Base-by-base conservation (phyloP, 1,140 invertebrate genomes). In the Berghia stephanieae region DNA sequence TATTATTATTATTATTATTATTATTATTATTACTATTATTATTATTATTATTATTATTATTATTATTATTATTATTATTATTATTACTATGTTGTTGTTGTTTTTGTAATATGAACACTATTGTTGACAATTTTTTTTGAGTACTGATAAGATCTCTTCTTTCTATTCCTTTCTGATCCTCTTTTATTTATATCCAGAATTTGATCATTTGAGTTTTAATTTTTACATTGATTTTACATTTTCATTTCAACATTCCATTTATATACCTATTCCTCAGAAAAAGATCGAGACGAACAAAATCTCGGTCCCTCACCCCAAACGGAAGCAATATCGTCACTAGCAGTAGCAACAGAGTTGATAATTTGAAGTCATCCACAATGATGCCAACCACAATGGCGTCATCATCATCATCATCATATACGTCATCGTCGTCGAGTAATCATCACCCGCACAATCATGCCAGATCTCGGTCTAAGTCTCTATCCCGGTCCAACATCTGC, bases 261-360 rank as follows among this genome's bases (percentile, higher is more conserved):
- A 71, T 10, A 6, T 4, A n/a, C 0, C 27, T 4, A 38, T 71
- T 42, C 68, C 49, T 66, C 52, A 69, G 68, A 73, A 81, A 68
- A 67, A 80, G 83, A 49, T 78, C 79, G 16, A 78, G 79, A 66
- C 71, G 67, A 10, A 77, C 79, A 40, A 72, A 80, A n/a, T 84
- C 83, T 74, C 78, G 85, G 27, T 86, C 85, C 40, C 80, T 85
- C 18, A 85, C 85, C 0, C 85, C 85, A 2, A 86, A 86, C 79
- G 84, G 84, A 73, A 81, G 82, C 72, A 82, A 81, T 27, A 27
- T 57, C 38, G 21, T 24, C 38, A 13, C 34, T 13, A 42, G 0
- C n/a, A 44, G 8, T 16, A 18, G 27, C 60, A 43, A 21, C 49
- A 44, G 43, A 55, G 40, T 24, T 67, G n/a, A 60, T 42, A 75